phyloP scores from a whole-genome alignment of 2,797 vertebrate genomes.

The Alfaro cultratus region DNA sequence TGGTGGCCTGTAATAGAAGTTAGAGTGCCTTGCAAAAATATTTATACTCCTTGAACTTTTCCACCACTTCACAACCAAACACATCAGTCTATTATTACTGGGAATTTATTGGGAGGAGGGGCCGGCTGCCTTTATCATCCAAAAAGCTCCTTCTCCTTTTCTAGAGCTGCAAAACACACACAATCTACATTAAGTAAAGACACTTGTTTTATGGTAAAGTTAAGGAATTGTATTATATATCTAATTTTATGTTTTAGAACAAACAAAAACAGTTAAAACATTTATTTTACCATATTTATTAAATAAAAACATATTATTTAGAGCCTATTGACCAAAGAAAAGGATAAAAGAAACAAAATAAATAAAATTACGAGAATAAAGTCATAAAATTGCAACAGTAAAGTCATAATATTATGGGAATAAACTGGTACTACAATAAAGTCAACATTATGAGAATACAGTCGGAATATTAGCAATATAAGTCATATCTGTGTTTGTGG shows the following conservation, averaged over 20 bases:
- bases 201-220: background rate
- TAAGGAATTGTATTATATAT: background rate
- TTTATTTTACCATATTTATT: background rate
- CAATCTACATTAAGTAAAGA: background rate
- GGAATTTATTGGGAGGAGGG: background rate
- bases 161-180: background rate
- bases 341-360: background rate
- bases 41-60: background rate
- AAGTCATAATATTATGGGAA: no score
- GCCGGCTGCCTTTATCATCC: background rate
- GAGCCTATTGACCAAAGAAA: background rate
- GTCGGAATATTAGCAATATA: no score
- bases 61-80: constrained; percentile 1
- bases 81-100: background rate
- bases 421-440: no score
- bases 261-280: background rate
- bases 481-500: no score
- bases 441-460: no score
- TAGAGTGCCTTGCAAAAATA: background rate
- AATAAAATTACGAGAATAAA: background rate
- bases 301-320: background rate
- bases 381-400: no score
- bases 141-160: background rate
- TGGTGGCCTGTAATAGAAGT: background rate
- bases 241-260: background rate